Evolutionary conservation across 2,888 invertebrate species (phyloP).

Genomic region (Zygothrica quintamaculata): DNA sequence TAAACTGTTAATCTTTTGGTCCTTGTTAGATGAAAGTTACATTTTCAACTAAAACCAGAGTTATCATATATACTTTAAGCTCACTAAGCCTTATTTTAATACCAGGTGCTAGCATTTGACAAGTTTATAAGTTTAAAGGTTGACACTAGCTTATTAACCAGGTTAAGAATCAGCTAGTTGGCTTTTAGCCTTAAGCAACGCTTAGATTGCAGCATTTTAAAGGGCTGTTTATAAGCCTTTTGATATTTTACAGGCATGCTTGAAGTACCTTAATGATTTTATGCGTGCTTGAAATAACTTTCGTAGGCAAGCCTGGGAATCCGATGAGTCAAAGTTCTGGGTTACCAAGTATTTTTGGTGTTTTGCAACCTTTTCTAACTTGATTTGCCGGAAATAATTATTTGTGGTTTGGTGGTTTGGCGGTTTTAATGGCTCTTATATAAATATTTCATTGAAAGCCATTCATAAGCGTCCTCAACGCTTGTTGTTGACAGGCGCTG

Average conservation of each 20-base stretch:
- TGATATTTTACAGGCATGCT: constrained; percentile 29
- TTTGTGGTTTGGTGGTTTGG: constrained; percentile 38
- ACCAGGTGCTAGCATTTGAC: too few species aligned
- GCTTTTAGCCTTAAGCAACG: constrained; percentile 24
- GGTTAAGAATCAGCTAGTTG: constrained; percentile 15
- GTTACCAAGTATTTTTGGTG: neutral
- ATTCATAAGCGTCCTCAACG: constrained; percentile 61
- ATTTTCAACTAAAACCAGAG: too few species aligned
- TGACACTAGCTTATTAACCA: constrained; percentile 8
- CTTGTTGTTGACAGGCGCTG: constrained; percentile 56
- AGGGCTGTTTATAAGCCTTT: constrained; percentile 3
- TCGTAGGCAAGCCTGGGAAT: neutral
- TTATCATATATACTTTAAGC: too few species aligned
- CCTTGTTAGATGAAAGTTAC: too few species aligned
- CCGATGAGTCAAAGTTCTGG: neutral
- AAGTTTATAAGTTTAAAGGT: neutral
- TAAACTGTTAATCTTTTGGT: too few species aligned
- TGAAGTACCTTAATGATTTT: constrained; percentile 30
- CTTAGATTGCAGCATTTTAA: constrained; percentile 6
- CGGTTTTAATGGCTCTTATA: constrained; percentile 63
- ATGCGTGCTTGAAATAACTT: constrained; percentile 21
- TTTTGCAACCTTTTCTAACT: constrained; percentile 9
- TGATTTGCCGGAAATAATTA: constrained; percentile 41
- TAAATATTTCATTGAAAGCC: constrained; percentile 74
- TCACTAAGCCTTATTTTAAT: too few species aligned